Base-by-base conservation (phyloP, 2,797 vertebrate species). In the Fringilla coelebs region DNA sequence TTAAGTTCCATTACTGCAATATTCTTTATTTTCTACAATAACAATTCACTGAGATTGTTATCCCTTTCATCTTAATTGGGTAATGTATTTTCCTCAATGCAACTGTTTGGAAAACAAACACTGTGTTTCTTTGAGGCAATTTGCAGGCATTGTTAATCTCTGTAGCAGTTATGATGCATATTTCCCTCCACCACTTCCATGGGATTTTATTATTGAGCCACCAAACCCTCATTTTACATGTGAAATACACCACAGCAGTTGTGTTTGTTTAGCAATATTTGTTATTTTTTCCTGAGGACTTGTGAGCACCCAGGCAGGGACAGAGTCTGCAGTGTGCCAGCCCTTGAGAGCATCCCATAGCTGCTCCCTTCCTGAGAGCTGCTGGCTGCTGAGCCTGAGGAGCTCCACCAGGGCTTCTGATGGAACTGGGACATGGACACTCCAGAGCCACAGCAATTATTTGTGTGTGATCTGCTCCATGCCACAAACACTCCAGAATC, bases 11-110 rank as follows among this genome's bases (percentile, higher is more conserved):
- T 95, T 96, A 93, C 93, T 73, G 52, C 65, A 85, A 58, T 86
- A 83, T 87, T 92, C 84, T 92, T 96, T 96, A 96, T 93, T 96
- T 96, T 94, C 92, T 55, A 80, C 77, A 89, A 72, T 89, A 96
- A 91, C 94, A 97, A 95, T 93, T 96, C 91, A 91, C 61, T 1
- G 11, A 86, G 61, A 90, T 55, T 93, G 78, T 91, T 94, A 94
- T 94, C 76, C 90, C 58, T 96, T 96, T 95, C 88, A 88, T 91
- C 88, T 93, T 96, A 97, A 95, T 96, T 95, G 88, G 96, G 89
- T 95, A 94, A 96, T 95, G 78, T 46, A 93, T 96, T 97, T 94
- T 96, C 81, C 93, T 92, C 87, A 84, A 29, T 40, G 66, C 75
- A 85, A 95, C 22, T 67, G 25, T 72, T 94, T 48, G 51, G 49